phyloP scores from a whole-genome alignment of 2,113 vertebrate genomes.

The Rissa tridactyla region DNA sequence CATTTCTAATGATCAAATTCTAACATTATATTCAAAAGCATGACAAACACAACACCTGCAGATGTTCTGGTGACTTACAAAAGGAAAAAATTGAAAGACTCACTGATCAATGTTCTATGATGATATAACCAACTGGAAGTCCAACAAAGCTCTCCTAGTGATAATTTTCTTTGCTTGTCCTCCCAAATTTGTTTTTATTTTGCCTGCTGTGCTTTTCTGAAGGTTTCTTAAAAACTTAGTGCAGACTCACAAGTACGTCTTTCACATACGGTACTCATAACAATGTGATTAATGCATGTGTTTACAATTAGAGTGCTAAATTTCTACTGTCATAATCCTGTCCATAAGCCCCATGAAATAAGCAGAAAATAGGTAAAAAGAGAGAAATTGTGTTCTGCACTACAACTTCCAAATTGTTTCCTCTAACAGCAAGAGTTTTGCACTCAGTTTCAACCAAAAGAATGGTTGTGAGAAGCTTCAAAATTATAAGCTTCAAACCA shows the following conservation, averaged over 20 bases:
- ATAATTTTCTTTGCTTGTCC: not conserved
- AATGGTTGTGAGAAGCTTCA: not conserved
- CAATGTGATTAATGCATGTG: not conserved
- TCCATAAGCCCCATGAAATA: not conserved
- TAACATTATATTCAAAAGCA: not conserved
- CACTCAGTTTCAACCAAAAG: not conserved
- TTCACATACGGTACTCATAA: not conserved
- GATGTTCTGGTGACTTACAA: not conserved
- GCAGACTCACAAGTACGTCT: not conserved
- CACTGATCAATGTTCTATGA: not conserved
- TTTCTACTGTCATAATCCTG: not conserved
- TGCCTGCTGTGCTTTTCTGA: not conserved
- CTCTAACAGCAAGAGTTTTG: not conserved
- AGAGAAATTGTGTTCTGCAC: not conserved
- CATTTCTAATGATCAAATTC: not conserved
- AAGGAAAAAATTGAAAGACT: not conserved
- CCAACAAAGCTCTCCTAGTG: not conserved
- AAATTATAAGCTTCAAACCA: not conserved
- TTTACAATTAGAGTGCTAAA: not conserved
- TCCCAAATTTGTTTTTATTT: not conserved
- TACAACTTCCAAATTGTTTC: not conserved
- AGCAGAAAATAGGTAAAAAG: not conserved
- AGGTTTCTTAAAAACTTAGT: not conserved
- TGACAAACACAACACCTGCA: not conserved
- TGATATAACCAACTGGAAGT: not conserved